These are phyloP conservation scores for Bombus polaris DNA, from an alignment of 1,140 invertebrate genomes.

Conservation along the genomic window DNA sequence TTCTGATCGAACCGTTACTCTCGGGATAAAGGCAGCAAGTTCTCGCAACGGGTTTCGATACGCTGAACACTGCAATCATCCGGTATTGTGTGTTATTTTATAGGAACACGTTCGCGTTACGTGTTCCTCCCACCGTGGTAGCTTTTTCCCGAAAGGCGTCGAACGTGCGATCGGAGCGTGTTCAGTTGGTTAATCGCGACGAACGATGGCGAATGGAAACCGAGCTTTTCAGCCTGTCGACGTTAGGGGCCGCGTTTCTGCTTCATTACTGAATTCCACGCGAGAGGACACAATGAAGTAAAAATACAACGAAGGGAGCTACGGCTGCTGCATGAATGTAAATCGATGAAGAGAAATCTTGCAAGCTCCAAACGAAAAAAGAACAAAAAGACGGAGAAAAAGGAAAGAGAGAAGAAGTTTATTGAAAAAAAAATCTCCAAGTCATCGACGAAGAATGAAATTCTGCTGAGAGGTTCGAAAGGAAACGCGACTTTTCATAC, in stretches of 20 bases:
- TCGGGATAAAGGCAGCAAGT: constrained; percentile 12
- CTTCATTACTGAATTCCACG: not conserved
- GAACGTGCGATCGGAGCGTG: not conserved
- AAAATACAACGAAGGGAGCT: not conserved
- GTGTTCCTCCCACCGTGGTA: not conserved
- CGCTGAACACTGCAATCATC: constrained; percentile 41
- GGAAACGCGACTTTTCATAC: constrained; percentile 9
- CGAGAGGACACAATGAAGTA: not conserved
- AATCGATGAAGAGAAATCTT: not conserved
- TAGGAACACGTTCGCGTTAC: constrained; percentile 27
- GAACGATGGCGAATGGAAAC: not conserved
- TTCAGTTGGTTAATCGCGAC: constrained; percentile 14
- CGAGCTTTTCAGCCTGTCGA: not conserved
- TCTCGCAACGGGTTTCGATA: constrained; percentile 19
- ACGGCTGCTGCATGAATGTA: not conserved
- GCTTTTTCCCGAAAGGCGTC: not conserved
- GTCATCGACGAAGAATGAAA: not conserved
- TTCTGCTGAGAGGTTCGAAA: not conserved
- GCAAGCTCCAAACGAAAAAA: not conserved
- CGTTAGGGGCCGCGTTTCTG: not conserved
- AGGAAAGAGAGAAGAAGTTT: not conserved
- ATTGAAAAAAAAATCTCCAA: not conserved
- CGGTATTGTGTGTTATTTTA: constrained; percentile 44
- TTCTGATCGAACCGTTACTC: not conserved
- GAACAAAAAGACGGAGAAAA: fast-evolving